Base-by-base conservation (phyloP, 2,113 vertebrate genomes). In the Thamnaconus septentrionalis region DNA sequence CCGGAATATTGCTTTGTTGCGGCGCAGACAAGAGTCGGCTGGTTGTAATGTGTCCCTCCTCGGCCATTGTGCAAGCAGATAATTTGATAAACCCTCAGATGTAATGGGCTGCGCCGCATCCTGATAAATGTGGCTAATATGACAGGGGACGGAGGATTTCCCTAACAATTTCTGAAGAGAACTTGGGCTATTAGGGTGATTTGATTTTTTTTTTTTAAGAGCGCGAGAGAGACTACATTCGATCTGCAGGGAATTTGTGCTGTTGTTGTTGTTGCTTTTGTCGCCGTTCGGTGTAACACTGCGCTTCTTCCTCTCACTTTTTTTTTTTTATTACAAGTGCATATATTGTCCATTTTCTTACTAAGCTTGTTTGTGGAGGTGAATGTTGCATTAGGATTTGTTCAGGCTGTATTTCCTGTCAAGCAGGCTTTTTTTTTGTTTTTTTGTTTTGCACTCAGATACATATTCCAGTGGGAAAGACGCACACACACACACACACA, bases 71-170 rank as follows among this genome's bases (percentile, higher is more conserved):
- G 83, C 83, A 46, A 83, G 84, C 67, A 81, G 87, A 91, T 92
- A 90, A 91, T 91, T 92, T 83, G 90, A 90, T 91, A 89, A 88
- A 91, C 75, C 83, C 76, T 85, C 80, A 81, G 86, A 89, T 79
- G 78, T 90, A 90, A 90, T 89, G 83, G 18, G 78, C 84, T 82
- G 75, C 78, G 85, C 84, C 85, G 87, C 85, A 89, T 91, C 89
- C 85, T 88, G 87, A 91, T 91, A 88, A 91, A 90, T 89, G 84
- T 86, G 82, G 83, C 64, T 90, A 88, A 88, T 86, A 82, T 82
- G 77, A 89, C 88, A 81, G 56, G 80, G 85, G 85, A 88, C 79
- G 72, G 69, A 81, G 75, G 81, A 88, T 90, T 89, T 90, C 83
- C 83, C 78, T 85, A 81, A 86, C 79, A 85, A 80, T 83, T 85